Conservation (phyloP, 2,888 invertebrate genomes). For the Acleris emargana region DNA sequence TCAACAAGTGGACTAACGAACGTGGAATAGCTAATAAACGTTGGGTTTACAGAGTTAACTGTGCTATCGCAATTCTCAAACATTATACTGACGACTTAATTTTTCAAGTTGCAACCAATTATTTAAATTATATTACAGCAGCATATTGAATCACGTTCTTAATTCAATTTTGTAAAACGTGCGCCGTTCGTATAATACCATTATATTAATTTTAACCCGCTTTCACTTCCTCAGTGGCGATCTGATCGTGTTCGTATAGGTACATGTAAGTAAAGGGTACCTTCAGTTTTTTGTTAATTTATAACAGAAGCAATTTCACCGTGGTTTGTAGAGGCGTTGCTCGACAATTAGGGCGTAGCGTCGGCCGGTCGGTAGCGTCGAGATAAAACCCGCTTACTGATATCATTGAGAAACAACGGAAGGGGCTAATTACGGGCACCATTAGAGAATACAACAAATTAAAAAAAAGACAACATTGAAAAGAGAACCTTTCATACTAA, state of each 20-base stretch:
- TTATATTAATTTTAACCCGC: conserved; percentile 28
- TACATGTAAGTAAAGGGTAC: not conserved
- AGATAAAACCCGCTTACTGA: conserved; percentile 51
- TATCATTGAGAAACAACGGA: conserved; percentile 62
- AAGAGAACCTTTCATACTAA: not conserved
- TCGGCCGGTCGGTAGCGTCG: conserved; percentile 55
- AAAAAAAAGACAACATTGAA: not conserved
- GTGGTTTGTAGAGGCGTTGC: conserved; percentile 53
- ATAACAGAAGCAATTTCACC: conserved; percentile 45
- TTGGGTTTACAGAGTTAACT: conserved; percentile 5
- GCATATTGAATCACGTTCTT: conserved; percentile 41
- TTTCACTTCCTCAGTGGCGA: conserved; percentile 38
- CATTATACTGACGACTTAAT: conserved; percentile 22
- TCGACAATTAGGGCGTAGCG: conserved; percentile 56
- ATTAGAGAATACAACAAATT: conserved; percentile 37
- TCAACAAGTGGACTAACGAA: conserved; percentile 21
- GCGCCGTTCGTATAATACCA: conserved; percentile 17
- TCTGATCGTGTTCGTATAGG: conserved; percentile 1
- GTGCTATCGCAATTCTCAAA: conserved; percentile 3
- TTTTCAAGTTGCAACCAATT: conserved; percentile 19
- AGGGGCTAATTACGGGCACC: conserved; percentile 53
- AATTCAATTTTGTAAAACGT: conserved; percentile 37
- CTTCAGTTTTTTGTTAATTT: conserved; percentile 29
- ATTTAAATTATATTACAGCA: conserved; percentile 16
- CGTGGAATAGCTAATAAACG: conserved; percentile 13